These are phyloP conservation scores for Sesamia inferens DNA, from an alignment of 2,888 invertebrate genomes.

Conservation along the genomic window DNA sequence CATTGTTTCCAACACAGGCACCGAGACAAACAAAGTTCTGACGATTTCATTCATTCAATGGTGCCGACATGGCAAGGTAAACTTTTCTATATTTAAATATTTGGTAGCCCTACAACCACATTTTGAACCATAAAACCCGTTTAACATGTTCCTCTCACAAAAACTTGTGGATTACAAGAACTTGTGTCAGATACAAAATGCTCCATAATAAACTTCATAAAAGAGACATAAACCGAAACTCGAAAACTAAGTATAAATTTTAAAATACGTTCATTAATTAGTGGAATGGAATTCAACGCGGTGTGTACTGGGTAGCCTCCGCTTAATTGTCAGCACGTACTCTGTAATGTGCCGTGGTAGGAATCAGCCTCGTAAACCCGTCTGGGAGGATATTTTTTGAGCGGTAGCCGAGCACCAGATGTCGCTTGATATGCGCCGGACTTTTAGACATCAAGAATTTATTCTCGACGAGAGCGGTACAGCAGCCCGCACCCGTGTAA, in stretches of 20 bases:
- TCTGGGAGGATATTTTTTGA: constrained; percentile 67
- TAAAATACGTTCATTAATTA: constrained; percentile 71
- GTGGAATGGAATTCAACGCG: constrained; percentile 67
- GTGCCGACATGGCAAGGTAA: constrained; percentile 60
- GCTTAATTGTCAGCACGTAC: constrained; percentile 70
- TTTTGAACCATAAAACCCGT: constrained; percentile 58
- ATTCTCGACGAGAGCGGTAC: constrained; percentile 42
- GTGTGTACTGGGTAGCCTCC: constrained; percentile 57
- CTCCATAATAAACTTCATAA: constrained; percentile 66
- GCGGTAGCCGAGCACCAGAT: constrained; percentile 52
- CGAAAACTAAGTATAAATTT: constrained; percentile 65
- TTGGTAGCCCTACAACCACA: constrained; percentile 54
- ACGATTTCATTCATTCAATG: constrained; percentile 77
- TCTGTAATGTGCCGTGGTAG: constrained; percentile 21
- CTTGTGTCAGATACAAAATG: constrained; percentile 61
- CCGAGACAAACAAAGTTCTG: constrained; percentile 75
- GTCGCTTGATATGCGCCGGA: constrained; percentile 55
- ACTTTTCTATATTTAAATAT: constrained; percentile 66
- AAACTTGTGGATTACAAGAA: constrained; percentile 50
- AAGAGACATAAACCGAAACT: constrained; percentile 67
- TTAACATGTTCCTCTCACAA: constrained; percentile 57
- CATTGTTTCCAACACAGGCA: constrained; percentile 78
- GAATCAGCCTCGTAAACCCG: constrained; percentile 67
- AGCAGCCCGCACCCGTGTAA: constrained; percentile 24
- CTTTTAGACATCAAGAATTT: constrained; percentile 58